Percentiles rank a stretch among this genome's conserved stretches.
phyloP scores from a whole-genome alignment of 2,888 invertebrate genomes.

The Pemphredon lugubris region DNA sequence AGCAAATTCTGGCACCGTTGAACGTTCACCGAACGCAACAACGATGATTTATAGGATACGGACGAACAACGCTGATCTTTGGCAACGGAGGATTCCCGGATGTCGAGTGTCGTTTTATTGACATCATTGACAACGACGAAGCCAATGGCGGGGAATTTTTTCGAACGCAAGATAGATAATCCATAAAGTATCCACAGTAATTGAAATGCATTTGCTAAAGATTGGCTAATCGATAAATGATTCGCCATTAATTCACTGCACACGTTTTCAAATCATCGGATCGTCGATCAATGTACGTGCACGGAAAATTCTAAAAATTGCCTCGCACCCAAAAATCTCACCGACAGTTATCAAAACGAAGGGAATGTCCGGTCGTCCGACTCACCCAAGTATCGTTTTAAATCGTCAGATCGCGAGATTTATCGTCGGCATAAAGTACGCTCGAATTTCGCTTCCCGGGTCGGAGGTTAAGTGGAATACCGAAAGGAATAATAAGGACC shows the following conservation, averaged over 20 bases:
- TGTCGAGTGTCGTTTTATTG: slow-evolving; percentile 18
- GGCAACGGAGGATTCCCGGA: slow-evolving; percentile 15
- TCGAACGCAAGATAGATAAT: slow-evolving; percentile 29
- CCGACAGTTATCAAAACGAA: not conserved
- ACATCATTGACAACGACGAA: slow-evolving; percentile 24
- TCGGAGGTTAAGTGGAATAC: slow-evolving; percentile 42
- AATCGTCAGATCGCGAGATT: slow-evolving; percentile 36
- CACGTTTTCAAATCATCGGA: no score
- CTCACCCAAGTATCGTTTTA: slow-evolving; percentile 2
- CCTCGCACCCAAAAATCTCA: not conserved
- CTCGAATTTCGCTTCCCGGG: slow-evolving; percentile 25
- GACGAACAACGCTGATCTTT: slow-evolving; percentile 35
- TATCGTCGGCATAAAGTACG: slow-evolving; percentile 16
- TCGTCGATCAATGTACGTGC: no score
- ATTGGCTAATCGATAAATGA: no score
- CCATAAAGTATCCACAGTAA: no score
- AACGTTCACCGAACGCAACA: not conserved
- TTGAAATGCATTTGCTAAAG: no score
- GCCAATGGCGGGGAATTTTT: slow-evolving; percentile 4
- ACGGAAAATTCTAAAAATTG: not conserved
- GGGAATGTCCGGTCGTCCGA: not conserved
- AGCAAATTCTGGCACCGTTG: slow-evolving; percentile 28
- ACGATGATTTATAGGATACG: slow-evolving; percentile 39
- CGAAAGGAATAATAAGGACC: slow-evolving; percentile 16
- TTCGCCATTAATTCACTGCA: no score